Evolutionary conservation across 2,888 invertebrate species (phyloP).

Genomic region (Euphydryas editha): DNA sequence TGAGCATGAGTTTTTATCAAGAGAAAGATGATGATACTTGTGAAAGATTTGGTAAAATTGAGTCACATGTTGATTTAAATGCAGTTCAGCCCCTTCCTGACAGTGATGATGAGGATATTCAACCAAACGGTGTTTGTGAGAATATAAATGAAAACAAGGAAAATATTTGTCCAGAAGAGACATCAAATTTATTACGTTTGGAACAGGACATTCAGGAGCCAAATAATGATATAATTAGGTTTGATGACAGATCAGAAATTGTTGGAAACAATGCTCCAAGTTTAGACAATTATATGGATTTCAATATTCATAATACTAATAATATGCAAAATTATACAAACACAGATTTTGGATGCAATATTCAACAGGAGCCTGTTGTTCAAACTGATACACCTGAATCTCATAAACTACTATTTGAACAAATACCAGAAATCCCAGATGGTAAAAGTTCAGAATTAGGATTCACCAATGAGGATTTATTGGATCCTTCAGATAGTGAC

Average conservation of each 20-base stretch:
- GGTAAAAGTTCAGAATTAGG: constrained; percentile 78
- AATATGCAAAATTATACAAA: constrained; percentile 63
- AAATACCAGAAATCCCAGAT: constrained; percentile 80
- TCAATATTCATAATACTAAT: constrained; percentile 55
- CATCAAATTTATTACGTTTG: constrained; percentile 54
- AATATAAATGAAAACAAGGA: constrained; percentile 63
- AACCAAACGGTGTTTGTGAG: constrained; percentile 61
- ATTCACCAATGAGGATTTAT: constrained; percentile 68
- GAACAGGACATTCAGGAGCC: constrained; percentile 59
- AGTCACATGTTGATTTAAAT: constrained; percentile 82
- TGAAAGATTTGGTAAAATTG: constrained; percentile 65
- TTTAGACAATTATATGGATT: constrained; percentile 63
- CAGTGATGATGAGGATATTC: constrained; percentile 76
- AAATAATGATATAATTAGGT: constrained; percentile 70
- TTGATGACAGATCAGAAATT: constrained; percentile 61
- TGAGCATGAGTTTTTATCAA: constrained; percentile 87
- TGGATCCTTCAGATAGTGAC: constrained; percentile 69
- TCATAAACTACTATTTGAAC: constrained; percentile 78
- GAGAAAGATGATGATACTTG: constrained; percentile 83
- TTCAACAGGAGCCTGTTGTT: constrained; percentile 59
- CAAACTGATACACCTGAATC: constrained; percentile 80
- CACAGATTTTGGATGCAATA: constrained; percentile 65
- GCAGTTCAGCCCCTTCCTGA: constrained; percentile 83
- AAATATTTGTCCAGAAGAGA: constrained; percentile 63
- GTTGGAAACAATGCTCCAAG: constrained; percentile 53